Conservation (phyloP, 2,797 vertebrate genomes). For the Ciconia nigra region DNA sequence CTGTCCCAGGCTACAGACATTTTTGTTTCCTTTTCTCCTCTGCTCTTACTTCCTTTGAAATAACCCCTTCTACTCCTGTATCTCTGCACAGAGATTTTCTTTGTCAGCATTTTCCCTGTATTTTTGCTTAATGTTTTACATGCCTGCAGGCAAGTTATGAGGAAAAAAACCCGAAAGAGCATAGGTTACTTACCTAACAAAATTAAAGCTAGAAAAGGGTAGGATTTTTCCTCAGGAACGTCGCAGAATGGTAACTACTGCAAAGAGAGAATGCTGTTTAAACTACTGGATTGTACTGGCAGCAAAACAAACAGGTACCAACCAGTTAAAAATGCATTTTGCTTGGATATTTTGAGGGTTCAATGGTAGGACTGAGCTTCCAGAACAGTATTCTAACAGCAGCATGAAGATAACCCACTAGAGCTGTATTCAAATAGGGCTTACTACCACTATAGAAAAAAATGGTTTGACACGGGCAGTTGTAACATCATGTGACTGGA, state of each 20-base stretch:
- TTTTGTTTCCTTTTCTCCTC: neutral
- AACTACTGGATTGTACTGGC: neutral
- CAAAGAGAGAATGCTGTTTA: neutral
- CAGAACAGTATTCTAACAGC: neutral
- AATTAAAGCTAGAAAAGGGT: neutral
- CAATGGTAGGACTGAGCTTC: neutral
- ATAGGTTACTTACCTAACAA: neutral
- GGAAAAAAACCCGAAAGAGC: neutral
- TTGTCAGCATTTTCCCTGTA: neutral
- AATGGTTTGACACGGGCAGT: neutral
- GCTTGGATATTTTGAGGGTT: neutral
- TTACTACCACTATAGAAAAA: neutral
- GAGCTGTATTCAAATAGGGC: neutral
- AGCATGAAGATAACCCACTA: neutral
- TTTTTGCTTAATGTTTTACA: neutral
- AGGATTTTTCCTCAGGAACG: neutral
- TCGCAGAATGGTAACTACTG: neutral
- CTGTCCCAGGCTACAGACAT: neutral
- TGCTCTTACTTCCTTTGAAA: neutral
- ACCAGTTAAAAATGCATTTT: neutral
- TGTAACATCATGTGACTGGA: neutral
- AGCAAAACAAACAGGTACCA: neutral
- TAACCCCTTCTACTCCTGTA: neutral
- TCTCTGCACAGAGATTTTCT: neutral
- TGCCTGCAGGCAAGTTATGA: neutral